Percentiles rank a stretch among this genome's conserved stretches.
Evolutionary conservation across 2,888 invertebrate species (phyloP).

Genomic region (Parasteatoda lunata): DNA sequence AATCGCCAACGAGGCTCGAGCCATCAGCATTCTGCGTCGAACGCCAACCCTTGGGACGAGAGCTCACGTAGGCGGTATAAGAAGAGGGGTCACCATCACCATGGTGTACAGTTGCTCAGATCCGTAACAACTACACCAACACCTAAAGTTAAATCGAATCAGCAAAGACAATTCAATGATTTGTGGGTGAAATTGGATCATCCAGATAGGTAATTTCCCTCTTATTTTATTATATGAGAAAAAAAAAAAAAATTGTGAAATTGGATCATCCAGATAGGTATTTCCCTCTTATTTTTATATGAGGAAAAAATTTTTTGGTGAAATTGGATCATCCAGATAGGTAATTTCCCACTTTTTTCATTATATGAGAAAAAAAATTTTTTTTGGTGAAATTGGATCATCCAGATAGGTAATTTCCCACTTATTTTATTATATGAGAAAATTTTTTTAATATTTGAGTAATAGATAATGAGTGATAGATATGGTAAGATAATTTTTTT

Average conservation of each 20-base stretch:
- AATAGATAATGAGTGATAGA: too few relatives aligned
- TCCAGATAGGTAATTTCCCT: background rate
- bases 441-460: too few relatives aligned
- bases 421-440: too few relatives aligned
- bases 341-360: too few relatives aligned
- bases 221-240: too few relatives aligned
- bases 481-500: too few relatives aligned
- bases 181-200: conserved; percentile 51
- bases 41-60: conserved; percentile 4
- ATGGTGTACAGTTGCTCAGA: conserved; percentile 40
- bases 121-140: conserved; percentile 34
- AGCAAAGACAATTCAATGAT: conserved; percentile 45
- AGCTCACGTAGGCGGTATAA: conserved; percentile 5
- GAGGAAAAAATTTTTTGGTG: conserved; percentile 52
- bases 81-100: conserved; percentile 31
- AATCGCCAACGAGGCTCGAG: background rate
- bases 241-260: too few relatives aligned
- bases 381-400: too few relatives aligned
- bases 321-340: conserved; percentile 41
- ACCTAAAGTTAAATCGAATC: conserved; percentile 1
- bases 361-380: too few relatives aligned
- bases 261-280: too few relatives aligned
- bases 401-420: too few relatives aligned
- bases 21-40: conserved; percentile 23
- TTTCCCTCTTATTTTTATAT: too few relatives aligned